phyloP scores from a whole-genome alignment of 2,888 invertebrate genomes.

The Terebella lapidaria region DNA sequence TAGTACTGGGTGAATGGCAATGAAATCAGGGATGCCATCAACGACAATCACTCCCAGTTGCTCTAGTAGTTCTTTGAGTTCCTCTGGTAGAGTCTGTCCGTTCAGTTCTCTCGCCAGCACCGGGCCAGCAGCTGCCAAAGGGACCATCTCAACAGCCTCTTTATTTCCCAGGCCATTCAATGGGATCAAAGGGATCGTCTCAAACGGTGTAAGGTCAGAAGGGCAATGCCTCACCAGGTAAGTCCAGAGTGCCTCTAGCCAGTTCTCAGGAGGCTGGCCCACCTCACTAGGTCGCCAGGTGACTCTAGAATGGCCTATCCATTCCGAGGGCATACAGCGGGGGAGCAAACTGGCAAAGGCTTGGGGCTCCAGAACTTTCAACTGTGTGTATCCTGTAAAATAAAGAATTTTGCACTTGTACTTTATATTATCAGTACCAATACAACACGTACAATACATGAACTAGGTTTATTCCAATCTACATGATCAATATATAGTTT shows the following conservation, averaged over 20 bases:
- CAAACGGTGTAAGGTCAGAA: conserved; percentile 21
- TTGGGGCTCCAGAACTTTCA: conserved; percentile 16
- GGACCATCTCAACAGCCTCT: conserved; percentile 13
- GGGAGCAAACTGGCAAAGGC: conserved; percentile 19
- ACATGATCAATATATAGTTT: too few species aligned
- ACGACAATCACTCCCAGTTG: conserved; percentile 23
- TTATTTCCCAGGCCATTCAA: background rate
- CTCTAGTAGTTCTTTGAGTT: conserved; percentile 16
- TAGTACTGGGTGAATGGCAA: conserved; percentile 22
- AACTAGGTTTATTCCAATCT: too few species aligned
- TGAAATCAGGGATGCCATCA: conserved; percentile 22
- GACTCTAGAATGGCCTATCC: conserved; percentile 14
- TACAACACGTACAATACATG: too few species aligned
- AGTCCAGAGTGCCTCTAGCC: conserved; percentile 25
- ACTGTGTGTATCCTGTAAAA: conserved; percentile 24
- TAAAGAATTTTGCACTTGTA: too few species aligned
- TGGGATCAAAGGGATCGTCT: conserved; percentile 25
- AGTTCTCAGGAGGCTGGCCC: conserved; percentile 22
- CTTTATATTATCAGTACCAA: too few species aligned
- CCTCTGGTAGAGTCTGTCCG: conserved; percentile 13
- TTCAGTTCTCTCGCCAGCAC: conserved; percentile 18
- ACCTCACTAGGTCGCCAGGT: conserved; percentile 18
- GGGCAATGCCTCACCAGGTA: conserved; percentile 19
- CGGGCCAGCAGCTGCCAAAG: conserved; percentile 12
- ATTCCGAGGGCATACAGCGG: conserved; percentile 21